These are phyloP conservation scores for Nothura maculosa DNA, from an alignment of 2,797 vertebrate species.

Conservation along the genomic window DNA sequence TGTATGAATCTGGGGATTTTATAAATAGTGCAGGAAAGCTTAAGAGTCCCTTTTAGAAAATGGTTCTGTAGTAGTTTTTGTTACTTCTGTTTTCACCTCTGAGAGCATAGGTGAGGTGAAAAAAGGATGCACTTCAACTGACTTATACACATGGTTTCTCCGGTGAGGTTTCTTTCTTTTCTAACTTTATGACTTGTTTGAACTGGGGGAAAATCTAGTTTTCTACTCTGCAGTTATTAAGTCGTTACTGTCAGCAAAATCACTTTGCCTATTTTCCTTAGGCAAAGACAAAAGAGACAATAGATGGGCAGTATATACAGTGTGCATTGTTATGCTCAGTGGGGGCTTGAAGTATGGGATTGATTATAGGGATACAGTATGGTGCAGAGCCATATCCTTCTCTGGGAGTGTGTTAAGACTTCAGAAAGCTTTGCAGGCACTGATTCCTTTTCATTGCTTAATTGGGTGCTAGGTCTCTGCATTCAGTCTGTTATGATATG, in stretches of 20 bases:
- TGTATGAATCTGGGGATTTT: not conserved
- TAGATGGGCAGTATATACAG: slow-evolving; percentile 24
- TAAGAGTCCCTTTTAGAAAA: not conserved
- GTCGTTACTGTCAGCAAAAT: slow-evolving; percentile 38
- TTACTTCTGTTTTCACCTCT: not conserved
- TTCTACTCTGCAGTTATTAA: not conserved
- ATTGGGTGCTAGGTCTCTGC: not conserved
- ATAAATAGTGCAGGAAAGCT: not conserved
- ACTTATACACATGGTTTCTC: not conserved
- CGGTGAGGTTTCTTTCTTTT: not conserved
- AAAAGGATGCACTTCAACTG: not conserved
- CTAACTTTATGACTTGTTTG: not conserved
- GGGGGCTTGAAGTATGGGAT: slow-evolving; percentile 32
- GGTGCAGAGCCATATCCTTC: not conserved
- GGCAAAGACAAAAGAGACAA: slow-evolving; percentile 45
- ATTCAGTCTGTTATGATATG: slow-evolving; percentile 8
- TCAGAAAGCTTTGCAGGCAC: slow-evolving; percentile 18
- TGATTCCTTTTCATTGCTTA: slow-evolving; percentile 3
- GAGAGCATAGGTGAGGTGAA: not conserved
- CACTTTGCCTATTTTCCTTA: slow-evolving; percentile 39
- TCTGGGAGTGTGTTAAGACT: not conserved
- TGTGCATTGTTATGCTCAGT: slow-evolving; percentile 49
- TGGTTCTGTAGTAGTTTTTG: not conserved
- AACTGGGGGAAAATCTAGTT: slow-evolving; percentile 24
- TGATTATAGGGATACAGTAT: slow-evolving; percentile 1